Base-by-base conservation (phyloP, 2,113 vertebrate genomes). In the Malurus alboscapulatus region DNA sequence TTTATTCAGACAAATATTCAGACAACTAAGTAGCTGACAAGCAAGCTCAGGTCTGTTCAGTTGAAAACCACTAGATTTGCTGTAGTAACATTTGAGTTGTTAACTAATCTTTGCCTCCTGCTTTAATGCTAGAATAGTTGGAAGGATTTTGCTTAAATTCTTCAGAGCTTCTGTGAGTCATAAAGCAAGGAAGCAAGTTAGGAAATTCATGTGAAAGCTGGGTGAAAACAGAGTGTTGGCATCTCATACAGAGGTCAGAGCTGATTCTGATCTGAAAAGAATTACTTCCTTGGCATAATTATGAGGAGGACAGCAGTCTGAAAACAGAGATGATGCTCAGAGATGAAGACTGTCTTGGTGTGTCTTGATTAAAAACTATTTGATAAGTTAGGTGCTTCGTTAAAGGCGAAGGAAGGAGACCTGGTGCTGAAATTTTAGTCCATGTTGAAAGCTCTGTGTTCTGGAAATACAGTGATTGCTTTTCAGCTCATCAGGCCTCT, bases 71-170 rank as follows among this genome's bases (percentile, higher is more conserved):
- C 57, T 54, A 9, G 34, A 14, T 73, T 78, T 92, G 40, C 84
- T 87, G 47, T 58, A 45, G 59, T 59, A 63, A 81, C 1, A 1
- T 40, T 67, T 75, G 40, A 63, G 44, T 57, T 91, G 47, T 40
- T 50, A 40, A 25, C 44, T 95, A 82, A 91, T 72, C 84, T 78
- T 59, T 94, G 61, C 61, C 58, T 48, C 17, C 36, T 72, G 40
- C 62, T 59, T 87, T 91, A 87, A 72, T 81, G 61, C 76, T 68
- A 16, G 75, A 92, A 93, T 93, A 90, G 45, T 87, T 95, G 93
- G 36, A 86, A 83, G 82, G 90, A 95, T 94, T 94, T 89, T 88
- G 61, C 54, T 72, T 48, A 50, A 53, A 78, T 95, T 93, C 73
- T 92, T 94, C 51, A 45, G 45, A 73, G 75, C 55, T 73, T 21